These are phyloP conservation scores for Caradrina kadenii DNA, from an alignment of 2,888 invertebrate genomes.

Conservation along the genomic window DNA sequence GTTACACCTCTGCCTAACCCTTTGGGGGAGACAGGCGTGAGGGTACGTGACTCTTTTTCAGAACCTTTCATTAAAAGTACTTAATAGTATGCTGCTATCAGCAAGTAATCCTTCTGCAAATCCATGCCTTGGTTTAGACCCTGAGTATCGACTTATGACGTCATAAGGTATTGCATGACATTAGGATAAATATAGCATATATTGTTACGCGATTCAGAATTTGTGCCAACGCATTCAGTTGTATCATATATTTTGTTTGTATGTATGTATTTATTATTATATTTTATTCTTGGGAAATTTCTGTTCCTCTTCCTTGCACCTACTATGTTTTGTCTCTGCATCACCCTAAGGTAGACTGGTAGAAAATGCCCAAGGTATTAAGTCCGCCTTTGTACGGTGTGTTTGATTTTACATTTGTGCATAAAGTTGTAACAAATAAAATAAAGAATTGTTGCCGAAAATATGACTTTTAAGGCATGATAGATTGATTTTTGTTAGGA, in stretches of 20 bases:
- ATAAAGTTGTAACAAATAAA: too few relatives aligned
- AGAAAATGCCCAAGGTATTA: too few relatives aligned
- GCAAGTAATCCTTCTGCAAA: conserved; percentile 25
- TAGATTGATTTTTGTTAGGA: background rate
- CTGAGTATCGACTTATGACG: conserved; percentile 38
- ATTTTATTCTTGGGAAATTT: too few relatives aligned
- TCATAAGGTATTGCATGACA: conserved; percentile 47
- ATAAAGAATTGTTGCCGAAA: background rate
- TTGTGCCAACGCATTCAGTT: conserved; percentile 28
- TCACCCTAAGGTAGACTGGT: too few relatives aligned
- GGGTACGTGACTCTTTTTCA: too few relatives aligned
- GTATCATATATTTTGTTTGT: conserved; percentile 32
- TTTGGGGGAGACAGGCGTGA: too few relatives aligned
- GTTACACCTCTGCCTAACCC: too few relatives aligned
- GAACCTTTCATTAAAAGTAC: background rate
- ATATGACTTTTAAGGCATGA: background rate
- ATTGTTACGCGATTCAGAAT: conserved; percentile 35
- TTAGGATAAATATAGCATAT: conserved; percentile 53
- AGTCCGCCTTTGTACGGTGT: too few relatives aligned
- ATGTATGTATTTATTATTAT: too few relatives aligned
- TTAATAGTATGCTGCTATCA: background rate
- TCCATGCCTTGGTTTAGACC: background rate
- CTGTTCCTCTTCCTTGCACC: too few relatives aligned
- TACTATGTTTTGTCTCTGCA: too few relatives aligned
- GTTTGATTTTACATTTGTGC: too few relatives aligned